Percentiles rank a stretch among this genome's conserved stretches.
Evolutionary conservation across 2,888 invertebrate genomes (phyloP).

Genomic region (Tiliacea aurago): DNA sequence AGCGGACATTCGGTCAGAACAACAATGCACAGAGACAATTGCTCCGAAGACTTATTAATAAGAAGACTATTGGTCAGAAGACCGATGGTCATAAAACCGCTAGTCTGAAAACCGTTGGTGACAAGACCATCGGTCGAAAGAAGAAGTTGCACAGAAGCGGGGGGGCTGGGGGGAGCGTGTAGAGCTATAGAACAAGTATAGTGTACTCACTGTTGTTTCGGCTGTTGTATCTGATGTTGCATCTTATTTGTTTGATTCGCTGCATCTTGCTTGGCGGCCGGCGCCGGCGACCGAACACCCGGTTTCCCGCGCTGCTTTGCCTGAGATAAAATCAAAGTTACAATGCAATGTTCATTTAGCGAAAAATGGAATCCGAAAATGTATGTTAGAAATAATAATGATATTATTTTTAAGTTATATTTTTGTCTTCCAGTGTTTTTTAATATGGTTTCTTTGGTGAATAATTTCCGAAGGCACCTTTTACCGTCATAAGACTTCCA

Average conservation of each 20-base stretch:
- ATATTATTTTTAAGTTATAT: background rate
- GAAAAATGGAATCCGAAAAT: background rate
- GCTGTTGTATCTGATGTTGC: slow-evolving; percentile 87
- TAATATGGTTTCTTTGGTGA: background rate
- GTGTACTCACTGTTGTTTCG: slow-evolving; percentile 84
- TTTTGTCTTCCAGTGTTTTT: slow-evolving; percentile 3
- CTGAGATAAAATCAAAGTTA: slow-evolving; percentile 70
- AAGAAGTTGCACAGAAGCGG: slow-evolving; percentile 37
- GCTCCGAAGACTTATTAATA: background rate
- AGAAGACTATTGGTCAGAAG: background rate
- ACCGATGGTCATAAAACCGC: background rate
- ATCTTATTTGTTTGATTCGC: slow-evolving; percentile 93
- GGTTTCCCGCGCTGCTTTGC: slow-evolving; percentile 94
- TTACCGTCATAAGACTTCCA: background rate
- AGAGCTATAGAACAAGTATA: background rate
- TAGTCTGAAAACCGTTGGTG: slow-evolving; percentile 11
- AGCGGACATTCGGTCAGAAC: background rate
- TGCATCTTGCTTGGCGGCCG: slow-evolving; percentile 92
- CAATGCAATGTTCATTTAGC: background rate
- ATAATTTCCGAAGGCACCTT: background rate
- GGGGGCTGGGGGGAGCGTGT: background rate
- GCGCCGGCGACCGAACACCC: slow-evolving; percentile 91
- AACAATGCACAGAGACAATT: background rate
- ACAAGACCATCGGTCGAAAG: slow-evolving; percentile 6
- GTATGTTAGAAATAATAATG: background rate